phyloP scores from a whole-genome alignment of 2,113 vertebrate species.

The Cryptotis parvus region DNA sequence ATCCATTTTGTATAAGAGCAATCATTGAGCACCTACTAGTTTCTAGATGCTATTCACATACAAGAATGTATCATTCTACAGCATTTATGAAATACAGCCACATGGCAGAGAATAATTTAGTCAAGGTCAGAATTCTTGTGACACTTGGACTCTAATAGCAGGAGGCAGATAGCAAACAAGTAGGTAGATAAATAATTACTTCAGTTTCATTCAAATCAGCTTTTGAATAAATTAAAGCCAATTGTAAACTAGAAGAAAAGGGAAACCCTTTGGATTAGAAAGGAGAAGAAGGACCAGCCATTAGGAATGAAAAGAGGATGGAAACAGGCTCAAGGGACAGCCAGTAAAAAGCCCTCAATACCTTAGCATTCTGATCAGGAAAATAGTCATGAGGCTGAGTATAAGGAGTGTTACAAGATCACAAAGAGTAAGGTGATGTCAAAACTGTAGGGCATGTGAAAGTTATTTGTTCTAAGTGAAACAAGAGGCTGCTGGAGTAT shows the following conservation, averaged over 20 bases:
- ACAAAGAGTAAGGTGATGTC: accelerated
- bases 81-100: accelerated
- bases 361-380: too few species aligned
- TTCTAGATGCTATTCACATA: too few species aligned
- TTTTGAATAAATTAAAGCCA: not conserved
- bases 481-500: too few species aligned
- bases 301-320: too few species aligned
- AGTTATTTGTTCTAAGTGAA: not conserved
- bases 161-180: not conserved
- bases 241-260: too few species aligned
- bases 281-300: not conserved
- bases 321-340: too few species aligned
- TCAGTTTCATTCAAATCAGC: not conserved
- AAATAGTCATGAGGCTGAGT: too few species aligned
- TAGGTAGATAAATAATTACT: not conserved
- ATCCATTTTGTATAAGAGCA: not conserved
- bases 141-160: not conserved
- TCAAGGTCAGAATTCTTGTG: not conserved
- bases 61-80: accelerated
- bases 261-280: too few species aligned
- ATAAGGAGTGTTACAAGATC: not conserved
- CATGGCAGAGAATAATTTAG: accelerated
- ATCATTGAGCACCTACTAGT: not conserved
- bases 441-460: not conserved
- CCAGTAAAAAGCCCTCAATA: too few species aligned